Base-by-base conservation (phyloP, 1,140 invertebrate species). In the Chironomus tepperi region DNA sequence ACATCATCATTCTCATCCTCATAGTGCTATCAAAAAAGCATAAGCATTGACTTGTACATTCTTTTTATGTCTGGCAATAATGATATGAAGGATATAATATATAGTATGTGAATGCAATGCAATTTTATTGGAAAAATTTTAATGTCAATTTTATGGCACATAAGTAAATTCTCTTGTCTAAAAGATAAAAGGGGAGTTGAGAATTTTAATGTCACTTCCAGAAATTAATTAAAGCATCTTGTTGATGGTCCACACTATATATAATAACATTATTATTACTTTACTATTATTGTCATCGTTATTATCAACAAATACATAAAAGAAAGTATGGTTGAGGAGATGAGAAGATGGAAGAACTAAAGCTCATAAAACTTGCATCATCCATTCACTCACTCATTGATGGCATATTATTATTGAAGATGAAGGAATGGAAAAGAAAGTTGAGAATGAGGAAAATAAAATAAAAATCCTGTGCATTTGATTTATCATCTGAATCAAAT, bases 181-280 rank as follows among this genome's bases (percentile, higher is more conserved):
- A 0, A 57, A 57, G 12, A 57, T 57, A 57, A 57, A 57, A n/a
- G n/a, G n/a, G 47, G 15, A 47, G 24, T 34, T 34, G 24, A 34
- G 47, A 57, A 57, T n/a, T 57, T 57, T 57, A 57, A 57, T 57
- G 47, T 57, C 47, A 57, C 47, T 57, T 57, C 47, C 47, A 57
- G 47, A 57, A 57, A 57, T 57, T 57, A 57, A 57, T 57, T 57
- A 57, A 57, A 57, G 47, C 47, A 57, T 57, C 47, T 57, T 57
- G 47, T 57, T 57, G 47, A 57, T 57, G 47, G 47, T 57, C 47
- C 47, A 57, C 47, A 57, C 47, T n/a, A 57, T 47, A 9, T 47
- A 47, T 57, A 57, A n/a, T n/a, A n/a, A n/a, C n/a, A n/a, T n/a
- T n/a, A 57, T 57, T 57, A 57, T 57, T n/a, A n/a, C n/a, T n/a